Conservation (phyloP, 2,888 invertebrate species). For the Glaucopsyche alexis region DNA sequence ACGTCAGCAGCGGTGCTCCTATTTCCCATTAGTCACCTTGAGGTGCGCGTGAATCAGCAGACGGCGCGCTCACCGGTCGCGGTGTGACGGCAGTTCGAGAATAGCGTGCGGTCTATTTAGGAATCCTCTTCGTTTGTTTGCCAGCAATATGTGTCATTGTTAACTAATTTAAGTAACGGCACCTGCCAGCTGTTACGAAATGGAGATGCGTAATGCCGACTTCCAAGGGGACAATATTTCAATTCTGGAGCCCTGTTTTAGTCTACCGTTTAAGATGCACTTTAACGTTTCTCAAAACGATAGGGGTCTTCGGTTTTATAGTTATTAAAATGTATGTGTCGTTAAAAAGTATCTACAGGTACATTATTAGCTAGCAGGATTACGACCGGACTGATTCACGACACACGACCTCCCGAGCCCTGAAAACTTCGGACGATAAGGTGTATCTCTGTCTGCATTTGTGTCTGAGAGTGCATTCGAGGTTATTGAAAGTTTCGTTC, state of each 20-base stretch:
- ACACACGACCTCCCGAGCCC: constrained; percentile 38
- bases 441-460: not conserved
- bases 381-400: constrained; percentile 58
- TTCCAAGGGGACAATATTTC: constrained; percentile 48
- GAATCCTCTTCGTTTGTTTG: constrained; percentile 76
- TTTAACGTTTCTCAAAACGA: not conserved
- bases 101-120: constrained; percentile 77
- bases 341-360: constrained; percentile 36
- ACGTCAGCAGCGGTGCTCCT: constrained; percentile 40
- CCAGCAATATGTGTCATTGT: constrained; percentile 80
- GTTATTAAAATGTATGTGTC: constrained; percentile 33
- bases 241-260: not conserved
- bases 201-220: constrained; percentile 48
- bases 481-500: constrained; percentile 19
- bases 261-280: not conserved
- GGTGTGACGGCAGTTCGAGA: constrained; percentile 73
- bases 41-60: constrained; percentile 75
- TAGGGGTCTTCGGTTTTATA: constrained; percentile 30
- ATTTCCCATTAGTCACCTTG: constrained; percentile 60
- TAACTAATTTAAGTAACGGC: constrained; percentile 79
- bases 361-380: constrained; percentile 44
- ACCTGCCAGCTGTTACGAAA: constrained; percentile 77
- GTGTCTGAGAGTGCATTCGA: constrained; percentile 17
- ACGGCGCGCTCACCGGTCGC: constrained; percentile 72
- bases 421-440: constrained; percentile 47